Evolutionary conservation across 1,140 invertebrate species (phyloP).

Genomic region (Lycorma delicatula): DNA sequence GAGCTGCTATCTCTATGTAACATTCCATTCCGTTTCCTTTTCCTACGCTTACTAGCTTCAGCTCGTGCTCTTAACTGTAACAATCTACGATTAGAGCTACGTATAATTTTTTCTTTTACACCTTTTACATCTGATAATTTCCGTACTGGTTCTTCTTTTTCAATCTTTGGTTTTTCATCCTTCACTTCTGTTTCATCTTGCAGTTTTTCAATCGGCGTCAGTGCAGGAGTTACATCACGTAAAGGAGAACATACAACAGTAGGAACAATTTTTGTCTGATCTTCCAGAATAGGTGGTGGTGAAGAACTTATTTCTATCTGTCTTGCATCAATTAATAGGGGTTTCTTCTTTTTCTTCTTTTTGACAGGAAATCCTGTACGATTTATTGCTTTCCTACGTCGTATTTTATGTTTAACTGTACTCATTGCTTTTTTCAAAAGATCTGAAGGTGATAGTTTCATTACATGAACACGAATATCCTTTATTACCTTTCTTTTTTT

Average conservation of each 20-base stretch:
- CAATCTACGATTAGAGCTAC: slow-evolving; percentile 5
- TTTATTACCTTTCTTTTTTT: slow-evolving; percentile 46
- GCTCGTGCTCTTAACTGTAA: slow-evolving; percentile 13
- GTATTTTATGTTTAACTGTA: slow-evolving; percentile 34
- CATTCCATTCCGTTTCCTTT: slow-evolving; percentile 18
- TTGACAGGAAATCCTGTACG: slow-evolving; percentile 77
- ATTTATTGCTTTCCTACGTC: slow-evolving; percentile 65
- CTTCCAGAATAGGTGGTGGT: slow-evolving; percentile 26
- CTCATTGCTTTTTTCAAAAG: slow-evolving; percentile 29
- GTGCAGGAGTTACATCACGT: slow-evolving; percentile 15
- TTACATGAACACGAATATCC: slow-evolving; percentile 45
- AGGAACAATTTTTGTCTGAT: slow-evolving; percentile 29
- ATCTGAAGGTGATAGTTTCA: slow-evolving; percentile 40
- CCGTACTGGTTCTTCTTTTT: slow-evolving; percentile 16
- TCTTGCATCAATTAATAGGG: neutral
- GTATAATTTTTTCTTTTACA: slow-evolving; percentile 4
- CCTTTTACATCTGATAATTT: neutral
- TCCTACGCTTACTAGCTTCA: slow-evolving; percentile 22
- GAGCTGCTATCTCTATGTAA: neutral
- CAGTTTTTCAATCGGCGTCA: slow-evolving; percentile 40
- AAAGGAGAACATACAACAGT: neutral
- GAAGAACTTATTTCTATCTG: slow-evolving; percentile 30
- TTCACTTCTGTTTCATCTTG: slow-evolving; percentile 30
- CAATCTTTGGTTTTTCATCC: slow-evolving; percentile 18
- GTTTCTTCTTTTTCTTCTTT: slow-evolving; percentile 75